These are phyloP conservation scores for Lampris incognitus DNA, from an alignment of 2,113 vertebrate species.

Conservation along the genomic window DNA sequence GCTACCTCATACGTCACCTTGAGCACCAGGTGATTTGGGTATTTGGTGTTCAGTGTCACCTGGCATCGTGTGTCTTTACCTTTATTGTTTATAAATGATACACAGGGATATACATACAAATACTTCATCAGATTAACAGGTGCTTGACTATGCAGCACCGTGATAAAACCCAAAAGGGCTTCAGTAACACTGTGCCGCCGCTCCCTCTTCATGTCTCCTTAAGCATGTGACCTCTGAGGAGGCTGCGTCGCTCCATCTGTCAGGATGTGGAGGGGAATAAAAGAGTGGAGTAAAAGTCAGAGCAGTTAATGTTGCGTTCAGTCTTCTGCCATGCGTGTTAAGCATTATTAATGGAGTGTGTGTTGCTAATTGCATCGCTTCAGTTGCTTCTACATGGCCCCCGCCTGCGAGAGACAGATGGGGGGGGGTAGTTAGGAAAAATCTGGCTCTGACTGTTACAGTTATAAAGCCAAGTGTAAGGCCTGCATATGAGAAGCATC, in stretches of 20 bases:
- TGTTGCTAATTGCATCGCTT: conserved; percentile 76
- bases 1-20: neutral
- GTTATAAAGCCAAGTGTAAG: neutral
- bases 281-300: conserved; percentile 48
- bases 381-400: conserved; percentile 56
- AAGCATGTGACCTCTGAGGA: conserved; percentile 51
- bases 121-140: neutral
- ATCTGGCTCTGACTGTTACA: conserved; percentile 25
- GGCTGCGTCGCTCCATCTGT: conserved; percentile 46
- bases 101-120: neutral
- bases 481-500: neutral
- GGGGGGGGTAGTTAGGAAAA: conserved; percentile 17
- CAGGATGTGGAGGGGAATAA: conserved; percentile 45
- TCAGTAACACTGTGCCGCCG: neutral
- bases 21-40: neutral
- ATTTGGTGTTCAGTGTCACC: too few relatives aligned
- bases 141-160: neutral
- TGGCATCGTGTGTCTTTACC: too few relatives aligned
- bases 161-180: neutral
- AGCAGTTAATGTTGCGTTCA: conserved; percentile 77
- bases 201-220: neutral
- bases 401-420: conserved; percentile 52
- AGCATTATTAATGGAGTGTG: conserved; percentile 79
- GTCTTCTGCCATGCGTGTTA: conserved; percentile 61
- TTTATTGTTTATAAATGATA: too few relatives aligned